Base-by-base conservation (phyloP, 2,797 vertebrate species). In the Erethizon dorsatum region DNA sequence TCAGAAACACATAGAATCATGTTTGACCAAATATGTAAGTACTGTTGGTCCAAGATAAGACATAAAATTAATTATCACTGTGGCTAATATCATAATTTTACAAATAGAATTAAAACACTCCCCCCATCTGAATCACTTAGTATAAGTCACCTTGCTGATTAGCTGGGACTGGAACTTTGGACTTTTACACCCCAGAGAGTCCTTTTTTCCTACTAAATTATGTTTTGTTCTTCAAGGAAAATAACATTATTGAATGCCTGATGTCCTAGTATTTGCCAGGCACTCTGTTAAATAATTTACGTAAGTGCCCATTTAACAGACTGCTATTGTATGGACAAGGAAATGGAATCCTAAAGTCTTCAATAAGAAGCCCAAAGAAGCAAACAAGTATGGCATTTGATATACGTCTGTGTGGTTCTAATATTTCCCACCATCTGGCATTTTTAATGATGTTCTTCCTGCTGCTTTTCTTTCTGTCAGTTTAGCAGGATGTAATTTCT, bases 401-500 rank as follows among this genome's bases (percentile, higher is more conserved):
- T 56, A 56, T 57, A 75, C 41, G 14, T 88, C 67, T 97, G 5
- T 9, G 31, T 83, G 33, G 10, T 92, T 84, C 75, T 77, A 61
- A 77, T n/a, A 59, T 13, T 77, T 94, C 54, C 54, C 12, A 59
- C 28, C 33, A 90, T 45, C 56, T 57, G 31, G 14, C 9, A 54
- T 61, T 83, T 91, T 61, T 56, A 80, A 90, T 69, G 22, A 50
- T 83, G 6, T 65, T 56, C 89, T 73, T 17, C 59, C 50, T 78
- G 26, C 33, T 80, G 26, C 1, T 69, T 22, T 8, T 83, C 50
- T 94, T 91, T 92, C 88, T 91, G 65, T 94, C 75, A 52, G 65
- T 90, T 95, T 57, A 9, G 45, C 37, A 95, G 56, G 41, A 78
- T 63, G 15, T 88, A 90, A 80, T 71, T 88, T 94, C 83, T 90